A percentile compares a stretch with the other conserved stretches of the same genome.
These are phyloP conservation scores for Tapirus indicus DNA, from an alignment of 2,797 vertebrate genomes.

Conservation along the genomic window DNA sequence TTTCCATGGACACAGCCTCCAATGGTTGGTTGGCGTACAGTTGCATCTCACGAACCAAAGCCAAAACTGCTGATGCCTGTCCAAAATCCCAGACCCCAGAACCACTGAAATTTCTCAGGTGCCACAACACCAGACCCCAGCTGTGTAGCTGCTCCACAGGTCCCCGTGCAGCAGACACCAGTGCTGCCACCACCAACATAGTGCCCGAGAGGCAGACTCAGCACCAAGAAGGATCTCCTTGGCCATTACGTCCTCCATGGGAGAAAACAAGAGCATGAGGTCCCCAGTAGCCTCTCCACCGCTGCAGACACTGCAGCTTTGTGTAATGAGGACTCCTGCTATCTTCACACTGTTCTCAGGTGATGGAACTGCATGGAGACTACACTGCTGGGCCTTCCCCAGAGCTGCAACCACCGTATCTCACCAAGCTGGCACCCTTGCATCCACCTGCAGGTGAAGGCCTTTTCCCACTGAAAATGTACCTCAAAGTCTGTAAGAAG, in stretches of 20 bases:
- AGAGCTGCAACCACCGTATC: neutral
- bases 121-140: neutral
- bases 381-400: neutral
- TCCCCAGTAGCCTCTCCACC: neutral
- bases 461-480: neutral
- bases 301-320: neutral
- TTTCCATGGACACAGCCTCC: neutral
- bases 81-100: neutral
- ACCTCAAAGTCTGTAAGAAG: neutral
- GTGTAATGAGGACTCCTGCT: neutral
- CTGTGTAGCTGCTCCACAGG: neutral
- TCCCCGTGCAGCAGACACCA: neutral
- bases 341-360: neutral
- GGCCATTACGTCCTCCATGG: neutral
- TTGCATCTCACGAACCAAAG: neutral
- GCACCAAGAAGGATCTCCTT: neutral
- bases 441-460: neutral
- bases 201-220: neutral
- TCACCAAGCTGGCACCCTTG: neutral
- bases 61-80: too few species aligned
- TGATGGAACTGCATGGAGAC: neutral
- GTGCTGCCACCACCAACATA: neutral
- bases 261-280: neutral
- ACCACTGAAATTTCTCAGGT: too few species aligned
- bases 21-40: neutral